Evolutionary conservation across 2,113 vertebrate genomes (phyloP).

Genomic region (Dissostichus mawsoni): DNA sequence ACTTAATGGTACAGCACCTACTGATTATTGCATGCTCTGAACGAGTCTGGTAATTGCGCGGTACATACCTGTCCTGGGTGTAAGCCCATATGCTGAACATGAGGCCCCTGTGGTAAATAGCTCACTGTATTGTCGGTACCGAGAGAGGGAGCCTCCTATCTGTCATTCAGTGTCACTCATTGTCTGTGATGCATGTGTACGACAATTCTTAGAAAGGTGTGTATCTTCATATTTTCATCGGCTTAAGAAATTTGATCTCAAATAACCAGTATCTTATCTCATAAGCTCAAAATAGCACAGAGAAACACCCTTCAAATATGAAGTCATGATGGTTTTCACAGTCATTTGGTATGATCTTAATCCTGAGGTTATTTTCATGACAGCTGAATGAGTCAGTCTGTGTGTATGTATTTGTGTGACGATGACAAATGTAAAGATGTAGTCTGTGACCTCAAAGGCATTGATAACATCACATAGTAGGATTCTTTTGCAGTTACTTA

Average conservation of each 20-base stretch:
- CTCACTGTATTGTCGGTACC: slow-evolving; percentile 39
- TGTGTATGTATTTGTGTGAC: slow-evolving; percentile 4
- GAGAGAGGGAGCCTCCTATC: slow-evolving; percentile 32
- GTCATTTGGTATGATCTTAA: slow-evolving; percentile 20
- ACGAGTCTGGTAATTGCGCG: slow-evolving; percentile 73
- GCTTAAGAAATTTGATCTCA: background rate
- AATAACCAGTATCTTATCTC: background rate
- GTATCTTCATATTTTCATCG: slow-evolving; percentile 5
- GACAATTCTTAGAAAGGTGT: slow-evolving; percentile 13
- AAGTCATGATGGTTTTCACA: slow-evolving; percentile 30
- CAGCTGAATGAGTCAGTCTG: slow-evolving; percentile 50
- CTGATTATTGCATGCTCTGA: slow-evolving; percentile 76
- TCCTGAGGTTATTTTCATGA: slow-evolving; percentile 51
- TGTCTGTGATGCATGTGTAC: slow-evolving; percentile 21
- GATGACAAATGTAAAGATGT: slow-evolving; percentile 13
- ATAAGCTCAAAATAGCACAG: background rate
- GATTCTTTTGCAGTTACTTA: slow-evolving; percentile 6
- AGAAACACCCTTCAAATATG: slow-evolving; percentile 9
- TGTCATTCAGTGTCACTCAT: slow-evolving; percentile 35
- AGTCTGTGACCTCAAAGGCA: slow-evolving; percentile 19
- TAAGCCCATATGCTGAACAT: slow-evolving; percentile 66
- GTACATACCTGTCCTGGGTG: slow-evolving; percentile 82
- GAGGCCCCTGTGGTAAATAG: slow-evolving; percentile 56
- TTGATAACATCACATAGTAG: background rate
- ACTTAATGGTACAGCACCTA: slow-evolving; percentile 70